Percentiles rank a stretch among this genome's conserved stretches.
Conservation (phyloP, 2,888 invertebrate species). For the Scelioninae gen. 1 region DNA sequence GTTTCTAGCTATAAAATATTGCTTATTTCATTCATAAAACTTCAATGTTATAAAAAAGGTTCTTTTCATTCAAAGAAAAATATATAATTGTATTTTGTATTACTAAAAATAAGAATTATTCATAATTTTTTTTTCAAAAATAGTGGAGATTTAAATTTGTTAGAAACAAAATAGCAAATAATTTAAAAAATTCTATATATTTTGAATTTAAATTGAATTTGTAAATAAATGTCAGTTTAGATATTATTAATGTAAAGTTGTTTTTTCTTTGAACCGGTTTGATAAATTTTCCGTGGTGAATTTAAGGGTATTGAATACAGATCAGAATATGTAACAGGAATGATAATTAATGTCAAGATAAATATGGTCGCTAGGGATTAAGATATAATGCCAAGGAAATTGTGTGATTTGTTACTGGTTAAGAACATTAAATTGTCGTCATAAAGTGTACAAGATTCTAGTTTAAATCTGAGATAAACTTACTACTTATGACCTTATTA, state of each 20-base stretch:
- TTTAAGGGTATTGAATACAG: too few species aligned
- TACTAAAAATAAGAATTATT: too few species aligned
- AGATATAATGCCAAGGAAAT: slow-evolving; percentile 25
- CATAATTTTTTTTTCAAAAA: too few species aligned
- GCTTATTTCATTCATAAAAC: too few species aligned
- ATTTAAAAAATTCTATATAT: not conserved
- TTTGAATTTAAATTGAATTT: not conserved
- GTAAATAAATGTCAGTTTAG: too few species aligned
- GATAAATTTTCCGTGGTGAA: too few species aligned
- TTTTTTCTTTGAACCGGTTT: not conserved
- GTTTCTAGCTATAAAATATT: too few species aligned
- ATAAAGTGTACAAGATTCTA: slow-evolving; percentile 22
- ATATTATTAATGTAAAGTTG: not conserved
- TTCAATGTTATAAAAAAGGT: too few species aligned
- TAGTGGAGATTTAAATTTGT: not conserved
- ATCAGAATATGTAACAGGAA: too few species aligned
- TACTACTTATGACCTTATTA: slow-evolving; percentile 29
- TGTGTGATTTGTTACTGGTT: slow-evolving; percentile 20
- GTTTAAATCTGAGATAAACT: slow-evolving; percentile 29
- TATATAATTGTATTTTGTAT: too few species aligned
- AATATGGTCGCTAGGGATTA: slow-evolving; percentile 10
- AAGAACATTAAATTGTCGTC: slow-evolving; percentile 27
- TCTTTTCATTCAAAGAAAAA: too few species aligned
- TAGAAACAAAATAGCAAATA: not conserved
- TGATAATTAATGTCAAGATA: slow-evolving; percentile 3